Percentiles rank a stretch among this genome's conserved stretches.
phyloP scores from a whole-genome alignment of 2,113 vertebrate genomes.

The Mustela nigripes region DNA sequence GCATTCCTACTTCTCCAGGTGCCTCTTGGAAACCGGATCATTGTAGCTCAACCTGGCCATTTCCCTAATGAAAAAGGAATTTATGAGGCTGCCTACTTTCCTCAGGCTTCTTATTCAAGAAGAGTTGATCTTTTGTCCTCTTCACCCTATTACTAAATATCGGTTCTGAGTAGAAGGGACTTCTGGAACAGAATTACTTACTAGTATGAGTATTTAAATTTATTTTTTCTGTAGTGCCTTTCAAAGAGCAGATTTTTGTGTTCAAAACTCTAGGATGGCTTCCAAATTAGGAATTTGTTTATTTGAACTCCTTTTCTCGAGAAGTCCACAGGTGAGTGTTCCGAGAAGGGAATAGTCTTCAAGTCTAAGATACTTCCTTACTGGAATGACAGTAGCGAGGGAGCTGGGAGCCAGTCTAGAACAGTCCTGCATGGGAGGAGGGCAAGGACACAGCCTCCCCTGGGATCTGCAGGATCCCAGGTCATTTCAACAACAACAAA shows the following conservation, averaged over 20 bases:
- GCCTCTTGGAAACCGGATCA: neutral
- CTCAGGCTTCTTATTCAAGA: neutral
- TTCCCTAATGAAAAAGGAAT: neutral
- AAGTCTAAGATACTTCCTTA: neutral
- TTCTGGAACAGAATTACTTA: neutral
- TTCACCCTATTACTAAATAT: neutral
- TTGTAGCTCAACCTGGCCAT: neutral
- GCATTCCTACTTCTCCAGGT: neutral
- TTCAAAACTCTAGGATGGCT: neutral
- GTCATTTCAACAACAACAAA: neutral
- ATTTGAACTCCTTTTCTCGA: neutral
- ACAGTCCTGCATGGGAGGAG: too few species aligned
- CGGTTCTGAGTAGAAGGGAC: neutral
- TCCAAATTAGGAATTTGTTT: neutral
- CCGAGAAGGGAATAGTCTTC: neutral
- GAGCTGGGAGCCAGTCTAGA: fast-evolving
- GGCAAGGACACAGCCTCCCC: too few species aligned
- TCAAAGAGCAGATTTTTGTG: neutral
- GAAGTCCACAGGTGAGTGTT: neutral
- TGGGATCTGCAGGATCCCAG: too few species aligned
- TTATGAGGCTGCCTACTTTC: neutral
- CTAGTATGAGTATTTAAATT: neutral
- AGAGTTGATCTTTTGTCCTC: neutral
- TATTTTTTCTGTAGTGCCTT: neutral
- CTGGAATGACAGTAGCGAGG: neutral